phyloP scores from a whole-genome alignment of 2,888 invertebrate species.

The Allacma fusca region DNA sequence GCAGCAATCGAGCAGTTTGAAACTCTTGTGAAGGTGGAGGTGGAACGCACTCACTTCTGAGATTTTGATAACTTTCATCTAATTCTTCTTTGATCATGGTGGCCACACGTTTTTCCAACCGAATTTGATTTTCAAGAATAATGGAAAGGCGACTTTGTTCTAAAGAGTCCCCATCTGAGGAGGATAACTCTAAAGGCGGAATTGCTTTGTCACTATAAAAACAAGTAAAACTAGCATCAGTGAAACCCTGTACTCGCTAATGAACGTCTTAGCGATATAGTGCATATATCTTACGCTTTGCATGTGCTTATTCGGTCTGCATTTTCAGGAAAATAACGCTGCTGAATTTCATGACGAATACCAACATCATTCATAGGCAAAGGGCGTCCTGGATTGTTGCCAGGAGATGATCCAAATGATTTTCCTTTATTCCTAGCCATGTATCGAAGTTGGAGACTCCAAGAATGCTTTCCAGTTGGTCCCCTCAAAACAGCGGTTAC shows the following conservation, averaged over 20 bases:
- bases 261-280: too few relatives aligned
- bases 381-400: conserved; percentile 75
- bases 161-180: conserved; percentile 63
- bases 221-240: too few relatives aligned
- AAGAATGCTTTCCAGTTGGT: conserved; percentile 93
- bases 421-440: conserved; percentile 80
- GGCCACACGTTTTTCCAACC: conserved; percentile 56
- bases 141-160: conserved; percentile 76
- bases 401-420: conserved; percentile 63
- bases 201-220: conserved; percentile 82
- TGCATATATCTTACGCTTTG: conserved; percentile 72
- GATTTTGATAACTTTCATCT: conserved; percentile 58
- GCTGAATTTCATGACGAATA: conserved; percentile 74
- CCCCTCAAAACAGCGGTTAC: conserved; percentile 88
- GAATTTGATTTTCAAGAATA: conserved; percentile 72
- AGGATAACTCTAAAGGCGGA: conserved; percentile 75
- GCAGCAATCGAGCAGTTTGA: conserved; percentile 91
- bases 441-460: conserved; percentile 89
- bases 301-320: conserved; percentile 81
- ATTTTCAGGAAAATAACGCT: conserved; percentile 80
- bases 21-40: conserved; percentile 88
- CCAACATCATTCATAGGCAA: conserved; percentile 78
- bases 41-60: conserved; percentile 73
- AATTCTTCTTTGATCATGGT: conserved; percentile 59
- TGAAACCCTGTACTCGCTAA: too few relatives aligned